phyloP scores from a whole-genome alignment of 1,140 invertebrate genomes.

The Leucophenga varia region DNA sequence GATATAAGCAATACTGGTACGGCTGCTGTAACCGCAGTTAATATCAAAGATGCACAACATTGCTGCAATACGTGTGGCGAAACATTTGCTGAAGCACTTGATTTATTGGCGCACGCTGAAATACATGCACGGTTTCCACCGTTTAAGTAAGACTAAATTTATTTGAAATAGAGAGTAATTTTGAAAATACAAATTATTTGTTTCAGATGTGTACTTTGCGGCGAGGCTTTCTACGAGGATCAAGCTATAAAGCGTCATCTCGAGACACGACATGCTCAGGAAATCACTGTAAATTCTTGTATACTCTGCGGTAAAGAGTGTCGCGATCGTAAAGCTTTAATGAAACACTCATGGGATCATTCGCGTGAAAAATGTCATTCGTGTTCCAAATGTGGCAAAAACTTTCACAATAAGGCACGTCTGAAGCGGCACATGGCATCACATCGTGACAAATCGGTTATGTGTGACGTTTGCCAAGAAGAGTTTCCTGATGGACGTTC shows the following conservation, averaged over 20 bases:
- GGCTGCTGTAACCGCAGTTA: conserved; percentile 42
- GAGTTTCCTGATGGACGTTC: conserved; percentile 71
- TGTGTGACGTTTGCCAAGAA: conserved; percentile 71
- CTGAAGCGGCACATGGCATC: conserved; percentile 68
- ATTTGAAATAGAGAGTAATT: background rate
- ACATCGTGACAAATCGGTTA: conserved; percentile 69
- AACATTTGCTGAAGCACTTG: conserved; percentile 70
- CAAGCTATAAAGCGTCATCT: conserved; percentile 47
- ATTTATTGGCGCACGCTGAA: conserved; percentile 75
- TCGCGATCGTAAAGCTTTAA: conserved; percentile 67
- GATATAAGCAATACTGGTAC: conserved; percentile 22
- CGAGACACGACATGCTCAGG: conserved; percentile 37
- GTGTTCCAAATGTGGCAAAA: conserved; percentile 68
- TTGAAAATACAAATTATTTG: background rate
- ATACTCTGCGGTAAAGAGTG: conserved; percentile 69
- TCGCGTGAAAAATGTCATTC: conserved; percentile 63
- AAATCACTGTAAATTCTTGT: conserved; percentile 58
- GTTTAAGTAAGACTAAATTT: conserved; percentile 54
- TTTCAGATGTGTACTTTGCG: conserved; percentile 50
- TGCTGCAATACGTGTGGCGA: conserved; percentile 76
- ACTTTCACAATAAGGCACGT: conserved; percentile 69
- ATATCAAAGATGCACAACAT: conserved; percentile 33
- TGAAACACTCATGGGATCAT: conserved; percentile 69
- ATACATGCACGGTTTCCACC: conserved; percentile 65
- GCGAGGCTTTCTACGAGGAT: conserved; percentile 50